Base-by-base conservation (phyloP, 2,888 invertebrate species). In the Ischnus inquisitorius region DNA sequence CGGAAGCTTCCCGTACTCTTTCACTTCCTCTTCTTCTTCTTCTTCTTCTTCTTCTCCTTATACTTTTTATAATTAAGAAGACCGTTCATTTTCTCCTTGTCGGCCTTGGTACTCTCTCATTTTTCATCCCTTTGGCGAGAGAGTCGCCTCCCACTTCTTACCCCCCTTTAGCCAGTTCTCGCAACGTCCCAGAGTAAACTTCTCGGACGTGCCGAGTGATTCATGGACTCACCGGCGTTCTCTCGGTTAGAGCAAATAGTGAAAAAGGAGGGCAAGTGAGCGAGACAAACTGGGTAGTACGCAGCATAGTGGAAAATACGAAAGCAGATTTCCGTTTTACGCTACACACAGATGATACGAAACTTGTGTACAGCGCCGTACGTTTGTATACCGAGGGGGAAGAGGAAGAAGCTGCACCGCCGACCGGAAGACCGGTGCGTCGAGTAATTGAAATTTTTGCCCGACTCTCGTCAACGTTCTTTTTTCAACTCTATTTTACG, bases 31-130 rank as follows among this genome's bases (percentile, higher is more conserved):
- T 22, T 64, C 43, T 71, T 74, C 60, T 71, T 71, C 79, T 76
- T 68, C 41, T n/a, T n/a, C n/a, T n/a, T n/a, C n/a, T n/a, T n/a
- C n/a, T n/a, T n/a, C n/a, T n/a, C n/a, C n/a, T 60, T 67, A 28
- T 72, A 72, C 79, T 83, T 79, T 83, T 83, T 83, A 83, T 83
- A 85, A 85, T 85, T 85, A 85, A 85, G 83, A 81, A 83, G 83
- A 85, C 85, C 85, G 85, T 85, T 85, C 83, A 83, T 85, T 83
- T 85, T 85, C 79, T 81, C 83, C 78, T 85, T 78, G 85, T 85
- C 83, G 85, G 80, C 74, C 41, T 64, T 43, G 80, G 75, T 78
- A 83, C 83, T 83, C 83, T 83, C 83, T 85, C 85, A 85, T 85
- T 85, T 85, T 85, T 85, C 85, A 85, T 62, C 57, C 41, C 54